Conservation (phyloP, 2,113 vertebrate species). For the Amphiprion ocellaris region DNA sequence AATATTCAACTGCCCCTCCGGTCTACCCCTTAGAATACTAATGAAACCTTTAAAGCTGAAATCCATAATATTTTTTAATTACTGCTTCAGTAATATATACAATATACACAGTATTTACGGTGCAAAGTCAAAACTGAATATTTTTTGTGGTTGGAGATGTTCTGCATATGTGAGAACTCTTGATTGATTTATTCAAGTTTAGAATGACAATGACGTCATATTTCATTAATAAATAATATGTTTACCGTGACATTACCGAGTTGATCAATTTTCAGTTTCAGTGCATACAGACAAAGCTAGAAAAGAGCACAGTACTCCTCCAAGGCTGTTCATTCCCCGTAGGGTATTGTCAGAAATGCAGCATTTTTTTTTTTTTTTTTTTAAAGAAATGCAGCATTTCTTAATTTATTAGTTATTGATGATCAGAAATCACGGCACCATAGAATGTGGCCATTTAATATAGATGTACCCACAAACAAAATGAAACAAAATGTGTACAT, state of each 20-base stretch:
- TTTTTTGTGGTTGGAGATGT: constrained; percentile 7
- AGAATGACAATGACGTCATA: constrained; percentile 4
- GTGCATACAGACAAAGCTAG: not conserved
- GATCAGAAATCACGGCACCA: too few species aligned
- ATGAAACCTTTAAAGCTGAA: constrained; percentile 49
- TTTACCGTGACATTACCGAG: not conserved
- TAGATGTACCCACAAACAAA: too few species aligned
- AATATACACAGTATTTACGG: constrained; percentile 18
- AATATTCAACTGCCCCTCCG: constrained; percentile 30
- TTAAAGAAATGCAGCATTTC: too few species aligned
- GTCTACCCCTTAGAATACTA: constrained; percentile 29
- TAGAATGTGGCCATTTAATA: too few species aligned
- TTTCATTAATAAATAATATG: constrained; percentile 16
- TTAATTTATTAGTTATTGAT: too few species aligned
- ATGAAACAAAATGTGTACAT: too few species aligned
- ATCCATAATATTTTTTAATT: constrained; percentile 65
- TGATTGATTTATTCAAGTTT: not conserved
- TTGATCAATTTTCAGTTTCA: not conserved
- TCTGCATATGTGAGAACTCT: not conserved
- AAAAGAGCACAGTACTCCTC: too few species aligned
- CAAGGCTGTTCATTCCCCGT: too few species aligned
- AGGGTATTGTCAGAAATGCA: too few species aligned
- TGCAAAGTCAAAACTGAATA: not conserved
- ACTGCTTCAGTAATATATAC: constrained; percentile 30
- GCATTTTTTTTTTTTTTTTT: too few species aligned